phyloP scores from a whole-genome alignment of 2,113 vertebrate species.

The Bothrops jararaca region DNA sequence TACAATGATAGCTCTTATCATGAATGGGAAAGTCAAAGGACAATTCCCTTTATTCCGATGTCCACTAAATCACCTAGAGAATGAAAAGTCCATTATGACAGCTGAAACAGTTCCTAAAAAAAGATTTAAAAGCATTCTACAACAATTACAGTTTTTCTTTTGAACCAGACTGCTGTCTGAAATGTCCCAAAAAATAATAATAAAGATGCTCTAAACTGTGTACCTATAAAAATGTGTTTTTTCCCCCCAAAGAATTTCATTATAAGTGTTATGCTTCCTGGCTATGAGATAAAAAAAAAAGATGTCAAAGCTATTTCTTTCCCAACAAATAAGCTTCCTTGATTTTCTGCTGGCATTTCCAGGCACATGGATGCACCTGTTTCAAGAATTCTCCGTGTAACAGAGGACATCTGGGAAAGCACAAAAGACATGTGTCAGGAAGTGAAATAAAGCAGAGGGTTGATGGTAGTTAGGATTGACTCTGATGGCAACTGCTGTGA shows the following conservation, averaged over 20 bases:
- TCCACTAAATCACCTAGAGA: neutral
- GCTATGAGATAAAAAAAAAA: neutral
- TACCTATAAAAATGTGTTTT: neutral
- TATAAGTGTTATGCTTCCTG: conserved; percentile 8
- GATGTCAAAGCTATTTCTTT: conserved; percentile 7
- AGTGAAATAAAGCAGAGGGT: conserved; percentile 18
- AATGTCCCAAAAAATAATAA: conserved; percentile 20
- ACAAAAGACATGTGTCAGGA: conserved; percentile 43
- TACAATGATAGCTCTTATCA: neutral
- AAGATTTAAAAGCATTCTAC: neutral
- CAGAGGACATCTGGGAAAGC: conserved; percentile 60
- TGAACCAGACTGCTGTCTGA: neutral
- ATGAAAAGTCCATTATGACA: neutral
- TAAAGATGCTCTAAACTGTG: conserved; percentile 17
- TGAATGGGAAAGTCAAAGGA: neutral
- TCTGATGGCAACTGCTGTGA: conserved; percentile 51
- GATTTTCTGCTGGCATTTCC: conserved; percentile 64
- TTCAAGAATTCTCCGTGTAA: conserved; percentile 55
- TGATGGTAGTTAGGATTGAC: conserved; percentile 28
- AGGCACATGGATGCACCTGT: conserved; percentile 56
- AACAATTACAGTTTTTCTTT: neutral
- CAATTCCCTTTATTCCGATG: neutral
- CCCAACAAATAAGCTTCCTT: conserved; percentile 58
- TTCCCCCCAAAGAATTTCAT: neutral
- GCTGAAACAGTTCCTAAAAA: neutral